phyloP scores from a whole-genome alignment of 1,140 invertebrate species.

The Drosophila sucinea region DNA sequence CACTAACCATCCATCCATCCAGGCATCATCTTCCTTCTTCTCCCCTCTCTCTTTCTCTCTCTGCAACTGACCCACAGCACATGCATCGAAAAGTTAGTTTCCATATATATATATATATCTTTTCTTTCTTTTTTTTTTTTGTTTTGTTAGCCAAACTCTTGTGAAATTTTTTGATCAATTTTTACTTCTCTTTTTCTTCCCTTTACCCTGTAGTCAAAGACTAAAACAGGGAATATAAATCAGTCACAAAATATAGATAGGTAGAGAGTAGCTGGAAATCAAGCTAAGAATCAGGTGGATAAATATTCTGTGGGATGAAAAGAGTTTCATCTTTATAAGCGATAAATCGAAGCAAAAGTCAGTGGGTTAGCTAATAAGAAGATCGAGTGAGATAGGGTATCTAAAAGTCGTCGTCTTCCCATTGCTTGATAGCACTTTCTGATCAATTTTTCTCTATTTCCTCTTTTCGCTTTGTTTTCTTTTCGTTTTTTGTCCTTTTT shows the following conservation, averaged over 20 bases:
- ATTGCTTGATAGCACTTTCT: slow-evolving; percentile 20
- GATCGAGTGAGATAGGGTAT: not conserved
- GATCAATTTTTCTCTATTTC: slow-evolving; percentile 16
- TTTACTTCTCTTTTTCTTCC: not conserved
- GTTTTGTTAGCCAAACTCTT: slow-evolving; percentile 1
- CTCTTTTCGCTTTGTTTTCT: slow-evolving; percentile 10
- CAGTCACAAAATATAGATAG: too few relatives aligned
- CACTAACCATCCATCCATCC: not conserved
- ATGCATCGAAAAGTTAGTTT: slow-evolving; percentile 21
- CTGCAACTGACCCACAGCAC: slow-evolving; percentile 4
- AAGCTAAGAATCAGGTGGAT: too few relatives aligned
- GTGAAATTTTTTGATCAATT: slow-evolving; percentile 15
- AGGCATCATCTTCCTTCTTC: not conserved
- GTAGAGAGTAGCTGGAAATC: too few relatives aligned
- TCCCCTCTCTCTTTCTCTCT: not conserved
- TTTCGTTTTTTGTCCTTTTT: slow-evolving; percentile 4
- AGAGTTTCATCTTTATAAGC: too few relatives aligned
- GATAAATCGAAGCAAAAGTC: too few relatives aligned
- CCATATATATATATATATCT: not conserved
- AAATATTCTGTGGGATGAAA: too few relatives aligned
- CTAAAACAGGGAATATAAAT: not conserved
- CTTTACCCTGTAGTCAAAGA: not conserved
- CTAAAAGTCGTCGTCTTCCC: too few relatives aligned
- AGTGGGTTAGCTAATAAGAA: too few relatives aligned
- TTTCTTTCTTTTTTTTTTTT: slow-evolving; percentile 2